phyloP scores from a whole-genome alignment of 2,113 vertebrate species.

The Pterocles burchelli region DNA sequence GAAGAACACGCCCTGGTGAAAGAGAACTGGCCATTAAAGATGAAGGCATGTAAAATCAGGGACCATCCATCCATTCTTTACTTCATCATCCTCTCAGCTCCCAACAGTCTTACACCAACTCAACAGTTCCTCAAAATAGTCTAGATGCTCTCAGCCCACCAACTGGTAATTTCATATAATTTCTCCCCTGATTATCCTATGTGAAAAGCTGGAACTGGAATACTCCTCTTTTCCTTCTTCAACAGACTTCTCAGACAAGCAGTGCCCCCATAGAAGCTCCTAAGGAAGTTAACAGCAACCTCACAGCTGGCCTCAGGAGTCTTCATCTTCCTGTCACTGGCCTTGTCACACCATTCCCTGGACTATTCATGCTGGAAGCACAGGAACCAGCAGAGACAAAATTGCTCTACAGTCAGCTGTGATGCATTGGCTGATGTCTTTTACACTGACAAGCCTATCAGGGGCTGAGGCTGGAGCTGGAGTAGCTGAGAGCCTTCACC shows the following conservation, averaged over 20 bases:
- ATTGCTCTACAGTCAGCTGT: background rate
- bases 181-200: background rate
- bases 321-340: background rate
- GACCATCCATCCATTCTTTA: background rate
- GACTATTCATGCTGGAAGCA: background rate
- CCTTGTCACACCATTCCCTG: background rate
- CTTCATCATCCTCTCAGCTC: background rate
- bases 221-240: background rate
- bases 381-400: background rate
- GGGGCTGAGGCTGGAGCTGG: background rate
- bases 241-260: background rate
- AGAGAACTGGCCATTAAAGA: background rate
- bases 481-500: background rate
- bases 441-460: background rate
- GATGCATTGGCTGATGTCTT: background rate
- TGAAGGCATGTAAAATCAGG: background rate
- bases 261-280: background rate
- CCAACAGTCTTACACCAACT: background rate
- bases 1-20: conserved; percentile 81
- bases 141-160: background rate
- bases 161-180: background rate
- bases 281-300: background rate
- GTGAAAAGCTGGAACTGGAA: background rate
- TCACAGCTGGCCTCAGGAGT: background rate
- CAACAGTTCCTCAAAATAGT: background rate